Percentiles rank a stretch among this genome's conserved stretches.
Evolutionary conservation across 2,113 vertebrate genomes (phyloP).

Genomic region (Galemys pyrenaicus): DNA sequence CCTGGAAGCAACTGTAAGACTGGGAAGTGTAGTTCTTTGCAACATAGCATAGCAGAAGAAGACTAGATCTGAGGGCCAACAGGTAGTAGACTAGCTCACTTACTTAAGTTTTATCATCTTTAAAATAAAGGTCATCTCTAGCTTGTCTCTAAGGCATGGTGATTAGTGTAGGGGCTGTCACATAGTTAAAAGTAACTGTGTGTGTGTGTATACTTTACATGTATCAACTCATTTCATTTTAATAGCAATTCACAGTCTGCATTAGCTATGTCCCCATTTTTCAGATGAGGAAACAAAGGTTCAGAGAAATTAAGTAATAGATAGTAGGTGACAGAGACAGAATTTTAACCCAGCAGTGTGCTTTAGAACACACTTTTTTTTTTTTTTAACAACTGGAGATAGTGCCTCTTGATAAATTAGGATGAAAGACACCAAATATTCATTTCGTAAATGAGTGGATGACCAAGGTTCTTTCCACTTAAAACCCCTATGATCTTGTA

Average conservation of each 20-base stretch:
- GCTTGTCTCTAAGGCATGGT: neutral
- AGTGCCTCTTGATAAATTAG: neutral
- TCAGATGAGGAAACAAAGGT: neutral
- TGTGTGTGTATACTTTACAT: neutral
- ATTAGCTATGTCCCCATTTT: neutral
- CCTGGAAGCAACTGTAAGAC: neutral
- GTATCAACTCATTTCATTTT: neutral
- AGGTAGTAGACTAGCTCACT: neutral
- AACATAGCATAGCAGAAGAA: neutral
- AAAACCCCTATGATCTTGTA: neutral
- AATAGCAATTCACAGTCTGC: neutral
- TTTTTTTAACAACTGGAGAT: neutral
- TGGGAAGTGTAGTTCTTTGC: neutral
- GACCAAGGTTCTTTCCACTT: neutral
- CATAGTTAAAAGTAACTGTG: neutral
- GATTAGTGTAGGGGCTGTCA: neutral
- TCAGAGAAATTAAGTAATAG: neutral
- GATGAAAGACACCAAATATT: neutral
- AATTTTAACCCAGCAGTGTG: neutral
- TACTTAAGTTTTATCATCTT: neutral
- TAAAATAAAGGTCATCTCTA: neutral
- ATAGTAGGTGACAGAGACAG: neutral
- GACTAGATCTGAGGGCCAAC: neutral
- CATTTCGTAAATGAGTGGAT: neutral
- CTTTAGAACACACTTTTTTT: neutral